Percentiles rank a stretch among this genome's conserved stretches.
phyloP scores from a whole-genome alignment of 2,797 vertebrate species.

The Sebastes hopkinsi region DNA sequence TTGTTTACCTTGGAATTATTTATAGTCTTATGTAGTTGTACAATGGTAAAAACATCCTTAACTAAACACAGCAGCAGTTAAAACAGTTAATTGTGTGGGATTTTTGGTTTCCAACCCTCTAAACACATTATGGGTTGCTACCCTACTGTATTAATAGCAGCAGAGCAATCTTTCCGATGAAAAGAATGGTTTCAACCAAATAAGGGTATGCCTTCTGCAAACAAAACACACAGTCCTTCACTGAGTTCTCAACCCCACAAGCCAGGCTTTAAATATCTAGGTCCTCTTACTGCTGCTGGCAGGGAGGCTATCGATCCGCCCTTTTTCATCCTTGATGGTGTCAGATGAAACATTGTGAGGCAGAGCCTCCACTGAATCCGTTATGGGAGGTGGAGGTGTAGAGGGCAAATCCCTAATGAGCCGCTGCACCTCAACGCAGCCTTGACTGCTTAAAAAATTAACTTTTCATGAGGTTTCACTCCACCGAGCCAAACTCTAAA shows the following conservation, averaged over 20 bases:
- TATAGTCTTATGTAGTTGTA: slow-evolving; percentile 29
- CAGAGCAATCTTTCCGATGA: slow-evolving; percentile 45
- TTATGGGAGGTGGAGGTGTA: slow-evolving; percentile 10
- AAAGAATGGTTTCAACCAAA: slow-evolving; percentile 66
- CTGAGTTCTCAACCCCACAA: slow-evolving; percentile 36
- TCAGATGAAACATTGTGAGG: slow-evolving; percentile 48
- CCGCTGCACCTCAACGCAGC: slow-evolving; percentile 6
- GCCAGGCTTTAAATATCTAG: slow-evolving; percentile 44
- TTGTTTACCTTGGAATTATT: slow-evolving; percentile 60
- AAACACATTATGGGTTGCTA: slow-evolving; percentile 31
- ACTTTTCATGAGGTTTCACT: slow-evolving; percentile 11
- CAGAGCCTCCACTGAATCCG: slow-evolving; percentile 21
- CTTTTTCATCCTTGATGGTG: slow-evolving; percentile 40
- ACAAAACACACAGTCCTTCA: slow-evolving; percentile 56
- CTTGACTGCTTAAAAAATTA: neutral
- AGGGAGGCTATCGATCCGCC: slow-evolving; percentile 48
- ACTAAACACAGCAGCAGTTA: slow-evolving; percentile 18
- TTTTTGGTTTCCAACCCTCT: slow-evolving; percentile 43
- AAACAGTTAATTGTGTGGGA: slow-evolving; percentile 41
- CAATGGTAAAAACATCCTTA: slow-evolving; percentile 32
- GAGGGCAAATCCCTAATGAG: slow-evolving; percentile 25
- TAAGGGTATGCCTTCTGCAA: slow-evolving; percentile 69
- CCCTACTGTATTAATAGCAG: slow-evolving; percentile 62
- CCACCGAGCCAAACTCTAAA: neutral
- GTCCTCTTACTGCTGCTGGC: slow-evolving; percentile 32